These are phyloP conservation scores for Trogon melanurus DNA, from an alignment of 2,113 vertebrate species.

Conservation along the genomic window DNA sequence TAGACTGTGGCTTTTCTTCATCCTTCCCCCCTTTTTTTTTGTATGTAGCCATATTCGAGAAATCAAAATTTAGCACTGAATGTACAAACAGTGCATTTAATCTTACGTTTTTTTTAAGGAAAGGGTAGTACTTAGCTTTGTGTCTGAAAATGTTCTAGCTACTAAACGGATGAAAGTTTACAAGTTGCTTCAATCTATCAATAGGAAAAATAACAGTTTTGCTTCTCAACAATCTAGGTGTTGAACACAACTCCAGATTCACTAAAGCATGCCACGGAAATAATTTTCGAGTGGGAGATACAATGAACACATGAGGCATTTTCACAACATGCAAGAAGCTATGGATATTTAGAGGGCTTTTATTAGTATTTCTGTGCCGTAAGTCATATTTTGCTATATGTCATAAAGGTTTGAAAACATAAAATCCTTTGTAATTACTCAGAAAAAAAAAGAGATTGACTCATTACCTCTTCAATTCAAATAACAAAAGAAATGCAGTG, in stretches of 20 bases:
- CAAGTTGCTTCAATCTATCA: background rate
- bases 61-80: background rate
- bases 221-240: background rate
- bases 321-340: background rate
- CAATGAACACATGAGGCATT: background rate
- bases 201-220: background rate
- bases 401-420: constrained; percentile 46
- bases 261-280: background rate
- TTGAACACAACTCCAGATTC: background rate
- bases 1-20: background rate
- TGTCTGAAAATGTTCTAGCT: background rate
- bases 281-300: constrained; percentile 10
- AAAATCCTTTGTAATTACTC: constrained; percentile 57
- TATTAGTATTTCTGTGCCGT: constrained; percentile 33
- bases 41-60: background rate
- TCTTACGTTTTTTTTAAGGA: background rate
- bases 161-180: background rate
- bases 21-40: background rate
- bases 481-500: constrained; percentile 22
- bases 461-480: constrained; percentile 35
- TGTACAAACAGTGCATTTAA: background rate
- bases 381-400: constrained; percentile 38
- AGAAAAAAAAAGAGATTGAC: background rate
- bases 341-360: constrained; percentile 4
- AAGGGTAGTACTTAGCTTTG: background rate